Evolutionary conservation across 2,113 vertebrate species (phyloP).

Genomic region (Fregetta grallaria): DNA sequence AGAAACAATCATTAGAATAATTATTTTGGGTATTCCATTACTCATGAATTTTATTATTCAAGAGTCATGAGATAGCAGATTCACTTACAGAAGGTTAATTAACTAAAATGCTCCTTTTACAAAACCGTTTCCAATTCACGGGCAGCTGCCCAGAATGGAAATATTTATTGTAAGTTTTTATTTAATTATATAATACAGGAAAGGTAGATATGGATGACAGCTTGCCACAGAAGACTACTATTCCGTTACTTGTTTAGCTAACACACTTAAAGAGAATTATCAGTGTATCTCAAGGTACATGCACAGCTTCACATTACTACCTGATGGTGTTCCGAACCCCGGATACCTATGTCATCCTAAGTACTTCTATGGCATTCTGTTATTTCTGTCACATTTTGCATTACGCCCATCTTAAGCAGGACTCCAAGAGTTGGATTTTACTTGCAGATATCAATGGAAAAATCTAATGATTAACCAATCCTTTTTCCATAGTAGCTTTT

Average conservation of each 20-base stretch:
- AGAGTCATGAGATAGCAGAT: background rate
- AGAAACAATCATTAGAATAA: background rate
- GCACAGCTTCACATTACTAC: background rate
- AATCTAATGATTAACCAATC: background rate
- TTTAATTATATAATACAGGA: constrained; percentile 2
- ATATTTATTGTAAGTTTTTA: constrained; percentile 18
- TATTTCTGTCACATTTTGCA: background rate
- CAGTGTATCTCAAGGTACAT: background rate
- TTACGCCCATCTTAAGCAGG: background rate
- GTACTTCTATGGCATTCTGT: background rate
- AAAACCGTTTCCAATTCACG: background rate
- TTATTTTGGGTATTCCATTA: background rate
- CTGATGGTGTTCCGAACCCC: background rate
- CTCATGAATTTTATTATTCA: constrained; percentile 3
- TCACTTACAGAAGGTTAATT: constrained; percentile 18
- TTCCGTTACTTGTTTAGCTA: background rate
- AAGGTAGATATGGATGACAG: background rate
- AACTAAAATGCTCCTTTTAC: constrained; percentile 17
- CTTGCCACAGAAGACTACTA: background rate
- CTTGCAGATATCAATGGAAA: background rate
- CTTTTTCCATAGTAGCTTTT: background rate
- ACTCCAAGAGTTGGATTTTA: constrained; percentile 12
- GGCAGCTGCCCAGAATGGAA: background rate
- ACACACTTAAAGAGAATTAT: background rate
- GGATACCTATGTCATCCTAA: background rate